phyloP scores from a whole-genome alignment of 2,797 vertebrate genomes.

The Dryobates pubescens region DNA sequence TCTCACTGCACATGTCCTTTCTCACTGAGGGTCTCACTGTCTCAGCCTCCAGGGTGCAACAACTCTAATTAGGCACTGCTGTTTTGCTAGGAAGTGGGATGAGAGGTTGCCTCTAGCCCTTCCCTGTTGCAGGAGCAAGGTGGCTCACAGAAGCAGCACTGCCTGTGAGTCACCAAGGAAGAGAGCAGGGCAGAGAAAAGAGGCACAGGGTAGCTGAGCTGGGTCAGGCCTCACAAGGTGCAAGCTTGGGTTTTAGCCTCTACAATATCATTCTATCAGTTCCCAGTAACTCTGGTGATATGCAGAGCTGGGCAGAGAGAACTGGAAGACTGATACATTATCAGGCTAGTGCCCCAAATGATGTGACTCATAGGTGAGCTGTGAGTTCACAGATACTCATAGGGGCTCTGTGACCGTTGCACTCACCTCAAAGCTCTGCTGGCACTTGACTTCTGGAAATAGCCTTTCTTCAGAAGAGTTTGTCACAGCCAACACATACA shows the following conservation, averaged over 20 bases:
- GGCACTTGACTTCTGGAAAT: constrained; percentile 37
- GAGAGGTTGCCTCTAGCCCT: not conserved
- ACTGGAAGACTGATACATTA: fast-evolving
- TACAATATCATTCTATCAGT: not conserved
- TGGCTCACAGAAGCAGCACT: not conserved
- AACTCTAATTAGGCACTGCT: not conserved
- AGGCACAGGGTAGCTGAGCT: not conserved
- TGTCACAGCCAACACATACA: not conserved
- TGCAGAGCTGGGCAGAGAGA: not conserved
- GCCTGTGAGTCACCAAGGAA: not conserved
- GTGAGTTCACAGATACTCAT: not conserved
- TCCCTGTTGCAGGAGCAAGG: fast-evolving
- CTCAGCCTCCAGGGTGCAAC: fast-evolving
- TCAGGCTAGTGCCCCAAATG: not conserved
- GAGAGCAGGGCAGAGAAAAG: not conserved
- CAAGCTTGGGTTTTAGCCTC: not conserved
- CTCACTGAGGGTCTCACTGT: not conserved
- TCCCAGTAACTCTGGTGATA: not conserved
- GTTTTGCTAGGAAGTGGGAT: not conserved
- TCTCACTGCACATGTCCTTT: not conserved
- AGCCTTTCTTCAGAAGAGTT: not conserved
- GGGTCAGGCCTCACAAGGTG: not conserved
- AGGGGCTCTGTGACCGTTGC: constrained; percentile 13
- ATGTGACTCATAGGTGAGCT: not conserved
- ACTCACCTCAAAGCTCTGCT: not conserved